A percentile compares a stretch with the other conserved stretches of the same genome.
Conservation (phyloP, 2,888 invertebrate species). For the Cactoblastis cactorum region DNA sequence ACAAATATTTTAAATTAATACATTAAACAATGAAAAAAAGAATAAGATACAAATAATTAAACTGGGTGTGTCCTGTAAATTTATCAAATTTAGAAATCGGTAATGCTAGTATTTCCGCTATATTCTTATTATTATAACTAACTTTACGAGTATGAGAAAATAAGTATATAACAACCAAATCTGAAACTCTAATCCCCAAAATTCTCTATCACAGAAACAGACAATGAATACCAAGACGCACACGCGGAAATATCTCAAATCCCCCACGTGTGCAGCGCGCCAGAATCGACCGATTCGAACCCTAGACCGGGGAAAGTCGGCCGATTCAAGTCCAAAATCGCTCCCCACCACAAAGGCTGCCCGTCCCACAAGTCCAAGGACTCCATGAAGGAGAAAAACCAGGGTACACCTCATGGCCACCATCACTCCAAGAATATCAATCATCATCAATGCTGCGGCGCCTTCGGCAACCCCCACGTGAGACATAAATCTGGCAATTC, state of each 20-base stretch:
- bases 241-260: constrained; percentile 38
- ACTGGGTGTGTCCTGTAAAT: no score
- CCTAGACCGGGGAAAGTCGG: constrained; percentile 61
- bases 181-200: no score
- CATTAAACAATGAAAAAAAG: no score
- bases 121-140: no score
- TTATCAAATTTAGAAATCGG: no score
- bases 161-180: no score
- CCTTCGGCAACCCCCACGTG: constrained; percentile 71
- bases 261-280: constrained; percentile 40
- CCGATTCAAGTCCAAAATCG: constrained; percentile 59
- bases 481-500: constrained; percentile 65
- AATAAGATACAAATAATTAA: no score
- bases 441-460: constrained; percentile 74
- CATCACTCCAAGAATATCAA: constrained; percentile 68
- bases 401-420: constrained; percentile 68
- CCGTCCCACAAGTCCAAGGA: constrained; percentile 48
- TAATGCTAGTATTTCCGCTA: no score
- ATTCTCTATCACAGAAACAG: no score
- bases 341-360: constrained; percentile 56
- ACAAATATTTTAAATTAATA: no score
- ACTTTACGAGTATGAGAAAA: no score
- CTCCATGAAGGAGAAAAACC: constrained; percentile 44
- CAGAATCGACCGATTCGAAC: constrained; percentile 39
- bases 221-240: constrained; percentile 64